Conservation (phyloP, 2,888 invertebrate genomes). For the Dryococelus australis region DNA sequence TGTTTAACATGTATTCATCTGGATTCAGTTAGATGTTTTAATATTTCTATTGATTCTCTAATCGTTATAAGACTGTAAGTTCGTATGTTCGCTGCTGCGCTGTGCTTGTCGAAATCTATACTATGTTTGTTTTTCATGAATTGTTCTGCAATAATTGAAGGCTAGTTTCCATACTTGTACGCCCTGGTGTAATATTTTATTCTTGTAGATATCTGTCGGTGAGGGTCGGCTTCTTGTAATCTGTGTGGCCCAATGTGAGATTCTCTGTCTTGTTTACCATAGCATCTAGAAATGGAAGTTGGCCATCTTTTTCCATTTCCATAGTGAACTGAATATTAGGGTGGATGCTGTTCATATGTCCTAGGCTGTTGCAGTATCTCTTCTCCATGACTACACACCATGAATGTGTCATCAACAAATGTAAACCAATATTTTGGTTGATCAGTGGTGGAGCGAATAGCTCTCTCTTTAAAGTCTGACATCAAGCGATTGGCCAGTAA, state of each 20-base stretch:
- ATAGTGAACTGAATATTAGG: neutral
- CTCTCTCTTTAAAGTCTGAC: neutral
- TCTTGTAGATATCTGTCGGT: neutral
- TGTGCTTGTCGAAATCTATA: neutral
- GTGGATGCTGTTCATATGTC: neutral
- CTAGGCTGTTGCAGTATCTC: neutral
- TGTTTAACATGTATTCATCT: neutral
- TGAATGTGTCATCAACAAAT: constrained; percentile 6
- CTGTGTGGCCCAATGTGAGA: neutral
- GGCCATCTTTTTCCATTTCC: neutral
- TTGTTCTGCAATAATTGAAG: neutral
- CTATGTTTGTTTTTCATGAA: neutral
- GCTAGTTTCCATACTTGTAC: neutral
- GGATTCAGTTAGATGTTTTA: neutral
- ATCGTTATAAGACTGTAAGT: neutral
- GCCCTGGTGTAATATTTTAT: too few species aligned
- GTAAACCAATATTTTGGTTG: constrained; percentile 5
- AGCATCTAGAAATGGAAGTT: neutral
- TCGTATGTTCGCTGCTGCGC: neutral
- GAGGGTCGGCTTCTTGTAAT: neutral
- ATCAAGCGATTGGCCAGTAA: neutral
- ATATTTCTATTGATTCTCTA: neutral
- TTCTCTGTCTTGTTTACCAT: neutral
- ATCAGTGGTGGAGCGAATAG: neutral
- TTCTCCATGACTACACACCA: neutral